Percentiles rank a stretch among this genome's conserved stretches.
Conservation (phyloP, 2,888 invertebrate species). For the Apamea crenata region DNA sequence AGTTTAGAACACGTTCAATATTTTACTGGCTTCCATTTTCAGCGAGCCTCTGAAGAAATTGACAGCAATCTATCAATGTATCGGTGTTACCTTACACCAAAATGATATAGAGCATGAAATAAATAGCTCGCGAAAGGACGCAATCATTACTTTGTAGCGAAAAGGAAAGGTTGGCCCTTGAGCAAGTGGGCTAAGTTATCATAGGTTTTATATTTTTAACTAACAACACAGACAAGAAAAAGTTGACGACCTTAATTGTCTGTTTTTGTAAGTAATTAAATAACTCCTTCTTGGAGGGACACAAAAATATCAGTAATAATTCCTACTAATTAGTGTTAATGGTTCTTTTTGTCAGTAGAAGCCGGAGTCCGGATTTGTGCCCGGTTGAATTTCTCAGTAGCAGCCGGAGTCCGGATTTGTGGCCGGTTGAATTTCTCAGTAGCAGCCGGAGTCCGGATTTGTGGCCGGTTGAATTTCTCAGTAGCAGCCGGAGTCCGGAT, state of each 20-base stretch:
- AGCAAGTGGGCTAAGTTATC: slow-evolving; percentile 27
- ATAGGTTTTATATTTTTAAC: not conserved
- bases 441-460: too few species aligned
- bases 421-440: too few species aligned
- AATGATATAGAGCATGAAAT: slow-evolving; percentile 27
- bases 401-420: too few species aligned
- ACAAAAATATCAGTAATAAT: not conserved
- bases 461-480: too few species aligned
- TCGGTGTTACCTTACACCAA: slow-evolving; percentile 10
- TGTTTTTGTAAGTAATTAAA: not conserved
- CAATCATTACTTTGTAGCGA: slow-evolving; percentile 10
- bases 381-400: too few species aligned
- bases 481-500: too few species aligned
- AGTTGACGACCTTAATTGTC: not conserved
- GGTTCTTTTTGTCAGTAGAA: too few species aligned
- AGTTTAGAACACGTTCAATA: not conserved
- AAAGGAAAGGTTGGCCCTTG: slow-evolving; percentile 47
- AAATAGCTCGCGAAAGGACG: slow-evolving; percentile 32
- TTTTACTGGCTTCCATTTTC: not conserved
- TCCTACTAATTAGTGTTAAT: too few species aligned
- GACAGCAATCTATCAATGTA: not conserved
- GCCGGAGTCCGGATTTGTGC: too few species aligned
- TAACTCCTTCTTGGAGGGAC: not conserved
- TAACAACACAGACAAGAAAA: not conserved
- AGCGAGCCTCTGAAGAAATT: not conserved